Base-by-base conservation (phyloP, 2,797 vertebrate species). In the Falco concolor region DNA sequence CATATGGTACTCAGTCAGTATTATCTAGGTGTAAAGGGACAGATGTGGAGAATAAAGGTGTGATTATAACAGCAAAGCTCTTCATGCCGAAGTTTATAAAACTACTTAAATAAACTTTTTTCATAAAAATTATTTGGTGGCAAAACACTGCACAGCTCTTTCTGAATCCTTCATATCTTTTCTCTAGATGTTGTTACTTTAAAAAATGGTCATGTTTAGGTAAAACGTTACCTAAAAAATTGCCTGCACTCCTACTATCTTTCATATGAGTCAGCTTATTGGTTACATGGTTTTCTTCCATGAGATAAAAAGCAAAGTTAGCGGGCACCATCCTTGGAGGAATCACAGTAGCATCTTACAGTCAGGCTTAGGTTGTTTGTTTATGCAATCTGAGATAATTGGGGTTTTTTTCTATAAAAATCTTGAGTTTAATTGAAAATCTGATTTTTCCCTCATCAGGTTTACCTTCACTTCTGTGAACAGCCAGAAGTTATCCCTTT, bases 1-100 rank as follows among this genome's bases (percentile, higher is more conserved):
- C 11, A 23, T n/a, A 49, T 0, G 0, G 9, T 24, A 25, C 59
- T 90, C 56, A 79, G 14, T 70, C 14, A 20, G 47, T 36, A 68
- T 40, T 59, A 54, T 27, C 16, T 40, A 69, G 50, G 19, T 44
- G 13, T 47, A 88, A 86, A 89, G 42, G 27, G 10, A 82, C 67
- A 92, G 81, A 69, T 69, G 67, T 42, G 30, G 34, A 85, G 38
- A 90, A 49, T 63, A 49, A 80, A 19, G 12, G 16, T 36, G 9
- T 52, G 53, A 40, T 59, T 67, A 13, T 70, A 80, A 59, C 15
- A 67, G 18, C 38, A 87, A 90, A 95, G 19, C 7, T 68, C 23
- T 72, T 87, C 18, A 28, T 53, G 45, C 8, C 75, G 15, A 60
- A 82, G 40, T 70, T 91, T 45, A 12, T 87, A 65, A 63, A 50